Base-by-base conservation (phyloP, 2,113 vertebrate genomes). In the Dryoscopus gambensis region DNA sequence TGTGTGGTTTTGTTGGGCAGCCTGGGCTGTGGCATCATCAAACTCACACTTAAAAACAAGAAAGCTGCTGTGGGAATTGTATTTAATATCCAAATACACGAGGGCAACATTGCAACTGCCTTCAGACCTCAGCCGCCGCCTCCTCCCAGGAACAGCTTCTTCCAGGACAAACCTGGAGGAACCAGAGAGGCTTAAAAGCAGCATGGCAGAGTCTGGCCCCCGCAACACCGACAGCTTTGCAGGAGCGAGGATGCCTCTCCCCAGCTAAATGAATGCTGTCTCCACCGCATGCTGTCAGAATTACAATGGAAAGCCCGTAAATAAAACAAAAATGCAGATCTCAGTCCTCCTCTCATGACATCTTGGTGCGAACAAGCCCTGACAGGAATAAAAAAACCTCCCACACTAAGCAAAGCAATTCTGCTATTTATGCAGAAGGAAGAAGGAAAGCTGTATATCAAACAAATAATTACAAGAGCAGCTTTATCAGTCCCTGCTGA, bases 401-500 rank as follows among this genome's bases (percentile, higher is more conserved):
- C 93, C 77, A 79, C 87, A 70, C 91, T 52, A 88, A 80, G 93
- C 84, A 93, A 94, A 95, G 89, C 93, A 84, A 62, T 82, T 75
- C 89, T 80, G 90, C 71, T 91, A 63, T 90, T 96, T 91, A 96
- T 94, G 87, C 91, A 94, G 94, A 11, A 85, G 84, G 89, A 84
- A 81, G 93, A 94, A 93, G 94, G 92, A 94, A 95, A 96, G 96
- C 96, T 94, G 94, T 89, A 95, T 93, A 97, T 95, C 96, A 97
- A 96, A 96, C 90, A 93, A 97, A 94, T 96, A 95, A 95, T 97
- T 97, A 94, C 78, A 76, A 77, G 81, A 93, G 86, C 90, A 92
- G 93, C 92, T 96, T 95, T 96, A 94, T 95, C 96, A 97, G 95
- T 90, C 95, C 91, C 95, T 81, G 93, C 95, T 96, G 96, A 97